Base-by-base conservation (phyloP, 2,113 vertebrate species). In the Connochaetes taurinus region DNA sequence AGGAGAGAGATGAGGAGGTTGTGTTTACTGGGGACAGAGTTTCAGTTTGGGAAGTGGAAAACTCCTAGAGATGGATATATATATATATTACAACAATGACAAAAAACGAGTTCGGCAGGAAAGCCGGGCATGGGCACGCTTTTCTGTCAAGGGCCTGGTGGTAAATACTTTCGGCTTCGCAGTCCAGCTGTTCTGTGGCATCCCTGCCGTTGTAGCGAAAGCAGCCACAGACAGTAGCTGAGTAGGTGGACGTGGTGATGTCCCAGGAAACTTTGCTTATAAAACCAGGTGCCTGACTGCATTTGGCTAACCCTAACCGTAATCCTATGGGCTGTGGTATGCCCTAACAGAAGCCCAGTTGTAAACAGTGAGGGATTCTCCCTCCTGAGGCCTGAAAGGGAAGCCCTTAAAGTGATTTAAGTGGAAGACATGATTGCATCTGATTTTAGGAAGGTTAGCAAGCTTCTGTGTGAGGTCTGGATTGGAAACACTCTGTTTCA, bases 231-330 rank as follows among this genome's bases (percentile, higher is more conserved):
- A 21, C 21, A 25, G 16, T 8, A 91, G 64, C 31, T 58, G 52
- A 53, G 50, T 10, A 62, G 47, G 40, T 15, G 52, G 64, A 12
- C 5, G 0, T 31, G 78, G 6, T 17, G 4, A 1, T 45, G 33
- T 50, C 31, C 58, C 29, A 58, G 5, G 33, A 86, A 91, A 94
- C 74, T 97, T 91, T 91, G 52, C 45, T 43, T 83, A 60, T 82
- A 19, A 89, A 50, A 64, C 14, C 55, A 36, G 45, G 33, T 36
- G 11, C 33, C 58, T 60, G 67, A 12, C 50, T 36, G 43, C 29
- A 13, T 53, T 64, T 62, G n/a, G 43, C 33, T 40, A 74, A 23
- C 19, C 67, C 67, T 40, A 40, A 71, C 67, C 67, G n/a, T 71
- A 21, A 36, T 5, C n/a, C 23, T 43, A 0, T 1, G 6, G 81